Evolutionary conservation across 2,113 vertebrate species (phyloP), one percentile per base, ranked within the genome.

Genomic region (Phaethornis superciliosus): DNA sequence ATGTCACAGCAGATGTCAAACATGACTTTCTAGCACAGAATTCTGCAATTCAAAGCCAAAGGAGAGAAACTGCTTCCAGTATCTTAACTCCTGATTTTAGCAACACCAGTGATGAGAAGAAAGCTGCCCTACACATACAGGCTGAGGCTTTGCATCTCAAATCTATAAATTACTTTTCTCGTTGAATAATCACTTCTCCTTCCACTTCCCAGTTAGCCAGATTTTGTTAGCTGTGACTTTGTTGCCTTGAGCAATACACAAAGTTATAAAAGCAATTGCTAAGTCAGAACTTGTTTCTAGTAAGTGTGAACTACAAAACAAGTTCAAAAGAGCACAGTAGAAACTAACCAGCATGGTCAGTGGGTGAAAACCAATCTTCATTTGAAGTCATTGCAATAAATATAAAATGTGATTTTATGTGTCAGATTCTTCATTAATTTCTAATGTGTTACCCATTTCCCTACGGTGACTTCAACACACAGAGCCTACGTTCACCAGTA

Each of bases 401-500:
- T 77, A 12, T 33, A 46, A 12, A 33, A 6, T 27, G 18, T 64
- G 55, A 59, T 52, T 40, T 75, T 9, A 24, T 5, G 58, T 84
- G 58, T 80, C 6, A 5, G 56, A 56, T 64, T 70, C 72, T 35
- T 60, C 70, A 33, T 21, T 28, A 18, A 46, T 77, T 81, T 44
- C 58, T 85, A n/a, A 62, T 21, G 8, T 52, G 64, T 86, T 44
- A 32, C 12, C 69, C n/a, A 8, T 80, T 77, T 85, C 85, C 37
- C 30, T 68, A 4, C 55, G 54, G 18, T 93, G 81, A 88, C 60
- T 70, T 93, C 71, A 30, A 76, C 52, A 74, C 86, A 56, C 97
- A 99, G 99, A 89, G 99, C 99, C 32, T 99, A 99, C 20, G 75
- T 99, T 95, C 99, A 99, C 97, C 99, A 99, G 84, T 99, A 99